These are phyloP conservation scores for Phorcus lineatus DNA, from an alignment of 2,888 invertebrate genomes.

Conservation along the genomic window DNA sequence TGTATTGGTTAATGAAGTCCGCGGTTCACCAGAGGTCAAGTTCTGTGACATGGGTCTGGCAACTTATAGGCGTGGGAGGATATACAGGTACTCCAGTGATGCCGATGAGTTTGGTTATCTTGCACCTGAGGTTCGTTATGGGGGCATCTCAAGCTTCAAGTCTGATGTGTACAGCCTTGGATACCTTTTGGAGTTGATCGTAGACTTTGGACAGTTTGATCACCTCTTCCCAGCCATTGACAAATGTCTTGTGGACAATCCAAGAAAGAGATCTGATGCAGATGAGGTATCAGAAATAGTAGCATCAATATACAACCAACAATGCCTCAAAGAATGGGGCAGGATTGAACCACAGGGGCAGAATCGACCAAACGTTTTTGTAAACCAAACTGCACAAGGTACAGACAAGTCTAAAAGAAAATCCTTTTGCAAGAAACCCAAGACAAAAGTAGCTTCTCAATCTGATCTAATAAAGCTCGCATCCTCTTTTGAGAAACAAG, in stretches of 20 bases:
- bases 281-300: no score
- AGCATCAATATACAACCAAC: no score
- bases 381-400: no score
- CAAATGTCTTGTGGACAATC: background rate
- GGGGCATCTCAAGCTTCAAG: background rate
- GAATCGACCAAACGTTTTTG: no score
- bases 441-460: no score
- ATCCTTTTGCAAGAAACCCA: no score
- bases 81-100: background rate
- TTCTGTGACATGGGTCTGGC: background rate
- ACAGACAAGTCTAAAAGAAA: no score
- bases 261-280: no score
- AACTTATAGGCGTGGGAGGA: background rate
- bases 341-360: no score
- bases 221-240: background rate
- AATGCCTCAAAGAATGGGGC: no score
- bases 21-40: background rate
- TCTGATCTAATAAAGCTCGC: no score
- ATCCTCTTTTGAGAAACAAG: no score
- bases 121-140: background rate
- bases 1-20: background rate
- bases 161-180: background rate
- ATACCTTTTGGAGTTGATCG: background rate
- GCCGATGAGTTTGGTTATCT: background rate
- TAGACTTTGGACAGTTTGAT: background rate